A percentile compares a stretch with the other conserved stretches of the same genome.
phyloP scores from a whole-genome alignment of 2,113 vertebrate species.

The Oryctolagus cuniculus region DNA sequence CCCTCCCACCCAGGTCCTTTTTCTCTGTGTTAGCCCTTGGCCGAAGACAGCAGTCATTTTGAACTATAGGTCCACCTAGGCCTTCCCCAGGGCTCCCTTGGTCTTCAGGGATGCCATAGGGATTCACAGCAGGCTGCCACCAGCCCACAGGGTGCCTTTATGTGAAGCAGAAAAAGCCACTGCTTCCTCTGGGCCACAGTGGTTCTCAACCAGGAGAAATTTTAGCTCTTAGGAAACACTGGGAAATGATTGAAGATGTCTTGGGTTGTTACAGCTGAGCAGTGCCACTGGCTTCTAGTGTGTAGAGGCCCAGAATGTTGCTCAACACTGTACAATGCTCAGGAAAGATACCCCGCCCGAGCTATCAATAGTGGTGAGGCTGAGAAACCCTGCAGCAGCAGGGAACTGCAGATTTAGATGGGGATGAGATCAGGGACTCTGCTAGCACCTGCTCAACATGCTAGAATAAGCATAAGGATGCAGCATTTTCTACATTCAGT shows the following conservation, averaged over 20 bases:
- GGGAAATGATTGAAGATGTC: background rate
- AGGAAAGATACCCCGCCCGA: background rate
- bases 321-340: background rate
- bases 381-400: background rate
- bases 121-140: background rate
- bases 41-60: background rate
- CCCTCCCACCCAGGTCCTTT: background rate
- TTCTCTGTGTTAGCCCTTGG: background rate
- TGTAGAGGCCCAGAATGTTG: background rate
- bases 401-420: background rate
- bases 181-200: background rate
- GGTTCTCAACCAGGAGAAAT: background rate
- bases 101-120: background rate
- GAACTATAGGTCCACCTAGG: background rate
- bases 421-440: background rate
- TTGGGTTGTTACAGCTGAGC: background rate
- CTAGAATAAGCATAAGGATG: background rate
- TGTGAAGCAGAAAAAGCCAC: background rate
- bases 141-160: background rate
- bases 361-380: background rate
- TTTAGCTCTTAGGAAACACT: background rate
- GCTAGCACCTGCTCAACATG: background rate
- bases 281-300: background rate
- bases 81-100: background rate
- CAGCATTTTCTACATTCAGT: slow-evolving; percentile 3